Conservation (phyloP, 2,797 vertebrate species). For the Taenioides sp. region DNA sequence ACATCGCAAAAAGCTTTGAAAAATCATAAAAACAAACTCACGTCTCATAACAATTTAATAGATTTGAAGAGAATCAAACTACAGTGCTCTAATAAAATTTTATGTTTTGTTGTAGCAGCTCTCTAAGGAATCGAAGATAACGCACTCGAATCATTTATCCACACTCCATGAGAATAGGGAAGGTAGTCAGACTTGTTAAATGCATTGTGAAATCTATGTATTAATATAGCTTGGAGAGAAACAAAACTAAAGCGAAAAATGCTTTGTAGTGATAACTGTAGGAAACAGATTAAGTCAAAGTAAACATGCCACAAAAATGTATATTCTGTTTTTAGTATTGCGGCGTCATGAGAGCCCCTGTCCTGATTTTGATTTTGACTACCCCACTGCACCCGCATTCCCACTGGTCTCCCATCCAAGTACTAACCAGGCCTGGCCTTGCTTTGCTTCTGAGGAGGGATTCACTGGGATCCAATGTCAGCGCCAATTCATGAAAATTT, state of each 20-base stretch:
- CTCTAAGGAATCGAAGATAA: not conserved
- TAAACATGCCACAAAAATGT: no score
- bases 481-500: no score
- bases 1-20: not conserved
- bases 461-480: no score
- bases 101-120: constrained; percentile 6
- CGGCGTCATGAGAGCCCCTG: no score
- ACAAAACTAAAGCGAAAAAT: not conserved
- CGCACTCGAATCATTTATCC: not conserved
- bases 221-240: not conserved
- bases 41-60: constrained; percentile 5
- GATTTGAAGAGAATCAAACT: constrained; percentile 1
- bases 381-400: no score
- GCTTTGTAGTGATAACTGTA: no score
- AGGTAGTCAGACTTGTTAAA: not conserved
- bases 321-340: no score
- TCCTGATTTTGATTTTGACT: no score
- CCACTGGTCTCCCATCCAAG: no score
- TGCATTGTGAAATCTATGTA: not conserved
- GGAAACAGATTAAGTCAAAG: no score
- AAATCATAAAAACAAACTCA: constrained; percentile 5
- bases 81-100: not conserved
- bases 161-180: not conserved
- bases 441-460: no score
- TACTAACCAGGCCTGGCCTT: no score